These are phyloP conservation scores for Sturnira hondurensis DNA, from an alignment of 2,113 vertebrate genomes.

Conservation along the genomic window DNA sequence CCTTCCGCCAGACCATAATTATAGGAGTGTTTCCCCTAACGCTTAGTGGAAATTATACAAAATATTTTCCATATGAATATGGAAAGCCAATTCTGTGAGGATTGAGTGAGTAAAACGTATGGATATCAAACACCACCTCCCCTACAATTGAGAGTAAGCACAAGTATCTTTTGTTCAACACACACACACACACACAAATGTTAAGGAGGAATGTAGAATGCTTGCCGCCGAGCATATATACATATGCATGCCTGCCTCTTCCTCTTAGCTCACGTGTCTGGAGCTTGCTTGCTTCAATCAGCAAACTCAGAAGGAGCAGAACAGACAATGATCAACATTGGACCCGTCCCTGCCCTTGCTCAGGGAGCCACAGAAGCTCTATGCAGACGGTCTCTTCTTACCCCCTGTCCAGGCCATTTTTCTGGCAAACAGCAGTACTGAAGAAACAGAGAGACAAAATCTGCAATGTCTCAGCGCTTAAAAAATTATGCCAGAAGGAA, in stretches of 20 bases:
- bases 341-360: not conserved
- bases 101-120: not conserved
- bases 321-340: not conserved
- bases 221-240: not conserved
- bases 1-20: not conserved
- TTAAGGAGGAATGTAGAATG: not conserved
- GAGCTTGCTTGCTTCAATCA: not conserved
- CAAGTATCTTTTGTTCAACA: not conserved
- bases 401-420: not conserved
- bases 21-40: not conserved
- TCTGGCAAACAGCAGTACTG: not conserved
- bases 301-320: not conserved
- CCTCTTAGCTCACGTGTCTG: not conserved
- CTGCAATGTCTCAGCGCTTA: not conserved
- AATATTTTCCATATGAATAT: not conserved
- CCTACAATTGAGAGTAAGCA: not conserved
- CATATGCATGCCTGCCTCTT: not conserved
- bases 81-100: not conserved
- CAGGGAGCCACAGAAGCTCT: not conserved
- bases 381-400: not conserved
- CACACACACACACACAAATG: not conserved
- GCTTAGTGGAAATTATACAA: not conserved
- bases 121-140: not conserved
- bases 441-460: slow-evolving; percentile 11
- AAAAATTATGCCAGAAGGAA: not conserved